Percentiles rank a stretch among this genome's conserved stretches.
Conservation (phyloP, 2,113 vertebrate genomes). For the Ceratotherium simum region DNA sequence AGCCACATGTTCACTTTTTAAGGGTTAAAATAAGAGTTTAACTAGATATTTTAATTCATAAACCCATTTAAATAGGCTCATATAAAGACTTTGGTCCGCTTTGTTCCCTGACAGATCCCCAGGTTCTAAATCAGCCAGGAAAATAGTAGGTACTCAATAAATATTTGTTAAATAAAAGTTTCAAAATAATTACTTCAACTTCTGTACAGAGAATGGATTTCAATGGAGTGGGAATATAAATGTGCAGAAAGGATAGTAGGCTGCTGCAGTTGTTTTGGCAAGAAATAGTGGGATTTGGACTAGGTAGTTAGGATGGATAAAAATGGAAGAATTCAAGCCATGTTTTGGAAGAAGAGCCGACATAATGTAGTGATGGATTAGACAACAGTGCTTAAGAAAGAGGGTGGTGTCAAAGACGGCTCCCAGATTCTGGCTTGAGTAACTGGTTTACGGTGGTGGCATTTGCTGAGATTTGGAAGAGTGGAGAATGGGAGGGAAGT, state of each 20-base stretch:
- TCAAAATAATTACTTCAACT: neutral
- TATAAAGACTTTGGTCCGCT: neutral
- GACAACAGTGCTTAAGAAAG: accelerated
- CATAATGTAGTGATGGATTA: neutral
- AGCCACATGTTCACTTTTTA: neutral
- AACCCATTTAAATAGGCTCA: neutral
- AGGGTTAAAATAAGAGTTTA: neutral
- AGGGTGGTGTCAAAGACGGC: neutral
- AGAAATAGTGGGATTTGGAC: neutral
- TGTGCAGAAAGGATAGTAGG: neutral
- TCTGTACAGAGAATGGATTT: neutral
- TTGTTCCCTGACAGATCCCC: neutral
- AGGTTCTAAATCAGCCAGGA: neutral
- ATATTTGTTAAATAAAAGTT: neutral
- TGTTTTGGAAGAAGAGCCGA: neutral
- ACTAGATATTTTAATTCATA: neutral
- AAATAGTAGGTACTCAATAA: neutral
- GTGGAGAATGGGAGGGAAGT: neutral
- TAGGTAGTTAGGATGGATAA: neutral
- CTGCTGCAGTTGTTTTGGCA: neutral
- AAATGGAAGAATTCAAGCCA: neutral
- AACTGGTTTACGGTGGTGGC: neutral
- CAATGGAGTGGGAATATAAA: neutral
- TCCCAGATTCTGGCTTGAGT: accelerated
- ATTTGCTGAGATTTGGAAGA: neutral